Evolutionary conservation across 1,140 invertebrate genomes (phyloP), one percentile per base, ranked within the genome.

Genomic region (Drosophila lowei): DNA sequence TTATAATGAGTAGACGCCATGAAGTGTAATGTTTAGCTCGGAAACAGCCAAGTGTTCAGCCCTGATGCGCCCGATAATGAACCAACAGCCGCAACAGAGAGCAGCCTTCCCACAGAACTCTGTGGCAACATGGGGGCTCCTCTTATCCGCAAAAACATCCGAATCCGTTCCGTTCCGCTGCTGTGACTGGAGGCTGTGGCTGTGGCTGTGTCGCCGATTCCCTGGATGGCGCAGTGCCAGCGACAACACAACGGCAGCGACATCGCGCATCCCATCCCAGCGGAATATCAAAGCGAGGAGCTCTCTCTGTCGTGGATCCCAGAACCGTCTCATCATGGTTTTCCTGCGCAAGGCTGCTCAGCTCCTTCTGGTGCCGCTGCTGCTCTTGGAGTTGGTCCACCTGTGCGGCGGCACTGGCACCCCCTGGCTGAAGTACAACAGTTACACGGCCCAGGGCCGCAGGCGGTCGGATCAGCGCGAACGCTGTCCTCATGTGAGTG

Each of bases 401-500:
- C 15, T 42, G 18, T 15, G 38, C 53, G 3, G 52, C 42, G 25
- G 44, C 52, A 25, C 11, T 11, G 55, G 15, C 21, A 38, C 52
- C 7, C 49, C 72, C 53, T 89, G 83, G 83, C 72, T 83, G 52
- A 76, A 64, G 23, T 79, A 76, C 46, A 90, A 90, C 30, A 90
- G 81, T 46, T 80, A 90, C 58, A 73, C 73, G 34, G 65, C 70
- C 4, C 66, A 53, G 30, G 62, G 58, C 25, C 83, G 65, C 21
- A 83, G 75, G n/a, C 89, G 85, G 50, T 89, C 89, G 6, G 85
- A 90, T 49, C 64, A 83, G 7, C 78, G 78, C 7, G 65, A 71
- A 47, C 63, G 65, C 7, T 90, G 89, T 68, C 89, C 89, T 7
- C 73, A 89, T 55, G 89, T 90, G 50, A 73, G 72, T 84, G 41